phyloP scores from a whole-genome alignment of 2,797 vertebrate species.

The Ctenosaura bakeri region DNA sequence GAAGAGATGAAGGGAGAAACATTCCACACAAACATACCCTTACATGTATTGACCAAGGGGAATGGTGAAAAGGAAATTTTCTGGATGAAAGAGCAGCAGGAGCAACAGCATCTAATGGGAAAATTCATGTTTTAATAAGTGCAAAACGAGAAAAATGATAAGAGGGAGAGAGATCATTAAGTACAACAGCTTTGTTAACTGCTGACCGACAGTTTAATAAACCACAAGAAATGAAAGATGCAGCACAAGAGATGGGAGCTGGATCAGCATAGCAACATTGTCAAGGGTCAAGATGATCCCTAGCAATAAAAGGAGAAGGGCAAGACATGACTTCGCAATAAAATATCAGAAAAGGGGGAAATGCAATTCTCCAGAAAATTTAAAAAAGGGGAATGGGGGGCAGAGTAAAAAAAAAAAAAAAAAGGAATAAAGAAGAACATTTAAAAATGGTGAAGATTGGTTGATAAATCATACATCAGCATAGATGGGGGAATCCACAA shows the following conservation, averaged over 20 bases:
- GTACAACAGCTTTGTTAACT: conserved; percentile 29
- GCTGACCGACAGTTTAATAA: conserved; percentile 27
- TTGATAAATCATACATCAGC: neutral
- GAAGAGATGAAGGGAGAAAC: neutral
- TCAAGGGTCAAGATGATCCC: neutral
- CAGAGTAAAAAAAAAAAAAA: too few relatives aligned
- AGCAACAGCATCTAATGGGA: conserved; percentile 5
- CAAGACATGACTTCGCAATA: neutral
- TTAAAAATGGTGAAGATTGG: neutral
- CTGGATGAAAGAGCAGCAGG: neutral
- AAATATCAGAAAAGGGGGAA: neutral
- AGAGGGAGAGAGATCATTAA: conserved; percentile 29
- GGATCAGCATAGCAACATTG: neutral
- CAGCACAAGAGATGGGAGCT: neutral
- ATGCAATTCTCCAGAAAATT: neutral
- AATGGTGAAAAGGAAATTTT: neutral
- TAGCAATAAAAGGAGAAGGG: conserved; percentile 2
- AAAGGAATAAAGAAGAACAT: neutral
- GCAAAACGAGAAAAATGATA: conserved; percentile 26
- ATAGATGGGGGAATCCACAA: too few relatives aligned
- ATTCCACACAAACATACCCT: neutral
- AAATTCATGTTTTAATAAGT: conserved; percentile 32
- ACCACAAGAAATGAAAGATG: conserved; percentile 23
- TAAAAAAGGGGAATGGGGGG: neutral
- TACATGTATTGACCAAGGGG: neutral